Evolutionary conservation across 2,113 vertebrate species (phyloP), one percentile per base, ranked within the genome.

Genomic region (Cinclus cinclus): DNA sequence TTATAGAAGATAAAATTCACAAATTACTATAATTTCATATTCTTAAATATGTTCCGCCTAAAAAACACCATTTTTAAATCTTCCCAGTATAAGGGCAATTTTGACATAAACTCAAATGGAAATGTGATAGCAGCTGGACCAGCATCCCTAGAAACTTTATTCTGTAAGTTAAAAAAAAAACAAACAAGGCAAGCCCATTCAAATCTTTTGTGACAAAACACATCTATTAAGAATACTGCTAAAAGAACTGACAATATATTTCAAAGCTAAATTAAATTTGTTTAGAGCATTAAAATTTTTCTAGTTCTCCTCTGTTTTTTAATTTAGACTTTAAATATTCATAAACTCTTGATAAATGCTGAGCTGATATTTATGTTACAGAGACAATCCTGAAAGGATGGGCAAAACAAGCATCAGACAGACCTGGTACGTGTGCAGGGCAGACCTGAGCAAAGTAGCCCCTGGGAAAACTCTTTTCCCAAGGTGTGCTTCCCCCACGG

Each of bases 401-500:
- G 28, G 11, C 13, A 86, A 33, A 37, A 59, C 4, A 35, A 60
- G n/a, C 17, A 75, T 7, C 15, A 67, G 10, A 56, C 31, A 65
- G 65, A 42, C 6, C 13, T 59, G 19, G 19, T 6, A 2, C 18
- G 15, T 47, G 15, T 23, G 13, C n/a, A 86, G 56, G 49, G 8
- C 33, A 76, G 15, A 64, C 6, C 17, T 59, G 24, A 35, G 37
- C 15, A 55, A 46, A 52, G 8, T 3, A 55, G 24, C 7, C 11
- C 8, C 4, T n/a, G 16, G 55, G 8, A 33, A 76, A 76, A 46
- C 23, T 39, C 4, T 16, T 70, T 23, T 39, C 42, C 23, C 1
- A 1, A 76, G 20, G 12, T 46, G 18, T 28, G 16, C 6, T 64
- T 23, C 19, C 27, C 47, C 10, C 3, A 0, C 16, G 5, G 10